Evolutionary conservation across 2,797 vertebrate genomes (phyloP).

Genomic region (Ptychadena robeensis): DNA sequence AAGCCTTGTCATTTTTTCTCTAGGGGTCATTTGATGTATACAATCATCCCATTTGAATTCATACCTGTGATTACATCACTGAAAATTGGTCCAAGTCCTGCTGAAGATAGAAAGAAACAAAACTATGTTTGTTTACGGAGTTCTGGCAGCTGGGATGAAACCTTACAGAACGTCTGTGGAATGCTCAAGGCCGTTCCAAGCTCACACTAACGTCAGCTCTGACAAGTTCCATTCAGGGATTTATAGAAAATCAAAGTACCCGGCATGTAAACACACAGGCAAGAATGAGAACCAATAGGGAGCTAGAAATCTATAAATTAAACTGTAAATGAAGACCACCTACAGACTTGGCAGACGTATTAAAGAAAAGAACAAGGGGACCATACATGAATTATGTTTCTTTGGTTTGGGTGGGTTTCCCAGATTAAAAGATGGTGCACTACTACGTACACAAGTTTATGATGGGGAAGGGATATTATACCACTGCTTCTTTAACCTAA

Average conservation of each 20-base stretch:
- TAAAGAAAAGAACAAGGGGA: too few species aligned
- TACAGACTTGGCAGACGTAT: too few species aligned
- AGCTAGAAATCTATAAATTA: not conserved
- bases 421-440: too few species aligned
- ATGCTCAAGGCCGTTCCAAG: not conserved
- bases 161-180: not conserved
- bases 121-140: not conserved
- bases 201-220: not conserved
- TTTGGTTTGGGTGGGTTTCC: too few species aligned
- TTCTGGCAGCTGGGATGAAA: slow-evolving; percentile 1
- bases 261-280: slow-evolving; percentile 12
- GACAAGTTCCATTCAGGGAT: not conserved
- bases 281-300: not conserved
- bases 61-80: not conserved
- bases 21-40: not conserved
- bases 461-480: too few species aligned
- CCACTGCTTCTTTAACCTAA: too few species aligned
- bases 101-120: slow-evolving; percentile 3
- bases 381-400: too few species aligned
- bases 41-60: not conserved
- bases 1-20: not conserved
- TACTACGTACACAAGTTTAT: too few species aligned
- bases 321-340: not conserved
- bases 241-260: not conserved
- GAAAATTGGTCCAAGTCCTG: not conserved